Evolutionary conservation across 2,888 invertebrate genomes (phyloP).

Genomic region (Tenodera sinensis): DNA sequence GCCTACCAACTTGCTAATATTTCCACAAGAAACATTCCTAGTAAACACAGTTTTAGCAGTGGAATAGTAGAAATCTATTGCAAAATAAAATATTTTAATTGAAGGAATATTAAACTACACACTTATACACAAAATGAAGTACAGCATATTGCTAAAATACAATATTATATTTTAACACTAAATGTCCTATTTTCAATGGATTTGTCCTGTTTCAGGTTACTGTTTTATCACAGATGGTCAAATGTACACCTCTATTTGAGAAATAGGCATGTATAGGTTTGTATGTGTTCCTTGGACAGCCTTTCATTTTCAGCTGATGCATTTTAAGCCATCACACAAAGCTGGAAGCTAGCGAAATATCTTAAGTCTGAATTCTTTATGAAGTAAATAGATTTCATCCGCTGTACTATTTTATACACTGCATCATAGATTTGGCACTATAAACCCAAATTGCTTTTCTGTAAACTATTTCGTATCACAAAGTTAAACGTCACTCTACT

Average conservation of each 20-base stretch:
- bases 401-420: neutral
- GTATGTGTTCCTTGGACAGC: neutral
- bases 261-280: neutral
- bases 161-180: too few species aligned
- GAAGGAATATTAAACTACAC: too few species aligned
- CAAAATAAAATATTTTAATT: too few species aligned
- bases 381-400: neutral
- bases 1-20: too few species aligned
- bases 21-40: too few species aligned
- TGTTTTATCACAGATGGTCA: neutral
- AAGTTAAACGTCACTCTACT: neutral
- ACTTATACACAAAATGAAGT: too few species aligned
- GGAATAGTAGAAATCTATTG: too few species aligned
- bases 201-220: too few species aligned
- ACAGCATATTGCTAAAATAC: too few species aligned
- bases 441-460: neutral
- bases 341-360: neutral
- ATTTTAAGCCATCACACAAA: neutral
- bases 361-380: neutral
- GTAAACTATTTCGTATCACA: neutral
- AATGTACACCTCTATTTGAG: neutral
- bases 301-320: neutral
- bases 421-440: neutral
- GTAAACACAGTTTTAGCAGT: too few species aligned
- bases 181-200: too few species aligned